Base-by-base conservation (phyloP, 2,888 invertebrate genomes). In the Sinhomidia bicolor region DNA sequence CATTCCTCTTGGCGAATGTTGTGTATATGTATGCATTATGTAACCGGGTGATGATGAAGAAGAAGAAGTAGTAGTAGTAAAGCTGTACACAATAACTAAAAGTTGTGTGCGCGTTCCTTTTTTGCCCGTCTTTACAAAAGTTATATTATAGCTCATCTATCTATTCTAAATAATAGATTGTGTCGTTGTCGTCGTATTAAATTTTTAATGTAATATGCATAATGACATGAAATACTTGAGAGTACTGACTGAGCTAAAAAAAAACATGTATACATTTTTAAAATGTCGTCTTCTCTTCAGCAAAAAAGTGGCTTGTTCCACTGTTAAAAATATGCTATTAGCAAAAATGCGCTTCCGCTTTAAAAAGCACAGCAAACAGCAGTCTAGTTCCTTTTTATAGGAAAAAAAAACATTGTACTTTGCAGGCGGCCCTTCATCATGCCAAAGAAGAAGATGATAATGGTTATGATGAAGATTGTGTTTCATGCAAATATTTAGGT, bases 181-280 rank as follows among this genome's bases (percentile, higher is more conserved):
- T 71, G 44, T 44, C 44, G 12, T 44, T n/a, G n/a, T n/a, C n/a
- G n/a, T n/a, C n/a, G n/a, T n/a, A 71, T 23, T 44, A 71, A 71
- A 71, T 71, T 44, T 71, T 71, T 44, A 41, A 71, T 44, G 20
- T 41, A 44, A 41, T 71, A 71, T 65, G 65, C 17, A 44, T 71
- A 71, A 71, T 44, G 71, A 71, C 44, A 41, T 23, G 41, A 71
- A 23, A 44, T 44, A 23, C 41, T 0, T 14, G 44, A 23, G 10
- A 20, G 4, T 32, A 65, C n/a, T n/a, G 44, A 1, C 20, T 9
- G 5, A 41, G 10, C 71, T 17, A 51, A 51, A n/a, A 3, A 44
- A 44, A 44, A 36, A 6, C 9, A 36, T 44, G 44, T 44, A 17
- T 32, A 23, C 26, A 60, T 9, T n/a, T n/a, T n/a, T n/a, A 20